Evolutionary conservation across 2,113 vertebrate genomes (phyloP).

Genomic region (Lasiurus cinereus): DNA sequence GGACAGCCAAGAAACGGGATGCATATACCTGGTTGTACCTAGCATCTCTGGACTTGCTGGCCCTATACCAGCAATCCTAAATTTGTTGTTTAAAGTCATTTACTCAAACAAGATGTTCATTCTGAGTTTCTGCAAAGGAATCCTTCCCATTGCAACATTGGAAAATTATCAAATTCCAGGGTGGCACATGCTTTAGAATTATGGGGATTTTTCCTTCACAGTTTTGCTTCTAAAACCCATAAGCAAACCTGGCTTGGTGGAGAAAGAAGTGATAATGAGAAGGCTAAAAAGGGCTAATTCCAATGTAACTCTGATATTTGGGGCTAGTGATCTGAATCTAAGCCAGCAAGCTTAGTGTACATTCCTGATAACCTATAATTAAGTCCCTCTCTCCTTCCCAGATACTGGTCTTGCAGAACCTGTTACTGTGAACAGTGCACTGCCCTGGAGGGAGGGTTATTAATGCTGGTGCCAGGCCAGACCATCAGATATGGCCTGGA

Average conservation of each 20-base stretch:
- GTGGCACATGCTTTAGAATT: not conserved
- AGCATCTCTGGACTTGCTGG: not conserved
- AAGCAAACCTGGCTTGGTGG: conserved; percentile 24
- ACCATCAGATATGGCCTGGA: too few relatives aligned
- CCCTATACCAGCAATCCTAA: not conserved
- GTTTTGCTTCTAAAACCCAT: conserved; percentile 23
- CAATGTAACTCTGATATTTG: too few relatives aligned
- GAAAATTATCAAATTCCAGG: not conserved
- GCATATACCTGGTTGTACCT: not conserved
- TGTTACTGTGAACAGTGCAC: too few relatives aligned
- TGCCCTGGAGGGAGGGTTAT: too few relatives aligned
- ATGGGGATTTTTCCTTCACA: not conserved
- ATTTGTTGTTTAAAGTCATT: not conserved
- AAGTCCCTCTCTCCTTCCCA: too few relatives aligned
- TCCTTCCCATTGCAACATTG: not conserved
- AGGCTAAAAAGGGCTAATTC: too few relatives aligned
- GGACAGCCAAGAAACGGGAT: accelerated
- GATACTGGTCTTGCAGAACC: too few relatives aligned
- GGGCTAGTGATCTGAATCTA: too few relatives aligned
- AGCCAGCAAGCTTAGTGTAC: too few relatives aligned
- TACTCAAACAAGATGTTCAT: not conserved
- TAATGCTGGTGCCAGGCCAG: too few relatives aligned
- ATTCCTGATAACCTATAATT: too few relatives aligned
- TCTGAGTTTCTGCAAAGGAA: conserved; percentile 20
- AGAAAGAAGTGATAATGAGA: not conserved